These are phyloP conservation scores for Nesospiza acunhae DNA, from an alignment of 2,113 vertebrate species.

Conservation along the genomic window DNA sequence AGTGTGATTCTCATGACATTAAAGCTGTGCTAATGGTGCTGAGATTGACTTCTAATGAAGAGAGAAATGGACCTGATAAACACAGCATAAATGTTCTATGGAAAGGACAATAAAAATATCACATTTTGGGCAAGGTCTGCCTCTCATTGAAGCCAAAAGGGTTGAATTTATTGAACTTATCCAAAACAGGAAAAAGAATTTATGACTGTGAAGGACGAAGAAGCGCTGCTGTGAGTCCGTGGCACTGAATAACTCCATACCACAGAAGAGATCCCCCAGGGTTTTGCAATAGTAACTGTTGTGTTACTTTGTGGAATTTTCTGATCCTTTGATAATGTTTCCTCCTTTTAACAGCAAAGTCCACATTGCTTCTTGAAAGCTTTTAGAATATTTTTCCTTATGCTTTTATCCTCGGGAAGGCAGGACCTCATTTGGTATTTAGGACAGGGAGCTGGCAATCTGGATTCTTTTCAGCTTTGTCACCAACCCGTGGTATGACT, in stretches of 20 bases:
- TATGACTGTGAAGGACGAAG: conserved; percentile 5
- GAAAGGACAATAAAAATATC: conserved; percentile 22
- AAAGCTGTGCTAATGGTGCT: conserved; percentile 13
- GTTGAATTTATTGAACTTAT: conserved; percentile 9
- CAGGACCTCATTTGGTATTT: conserved; percentile 45
- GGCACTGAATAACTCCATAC: conserved; percentile 8
- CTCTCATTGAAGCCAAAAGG: conserved; percentile 2
- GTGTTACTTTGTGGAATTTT: conserved; percentile 57
- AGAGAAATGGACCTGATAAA: conserved; percentile 38
- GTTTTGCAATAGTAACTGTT: conserved; percentile 59
- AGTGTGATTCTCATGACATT: conserved; percentile 66
- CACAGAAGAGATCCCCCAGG: conserved; percentile 46
- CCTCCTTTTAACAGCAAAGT: conserved; percentile 39
- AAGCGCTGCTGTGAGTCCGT: neutral
- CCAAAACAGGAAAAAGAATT: conserved; percentile 48
- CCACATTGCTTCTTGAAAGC: conserved; percentile 36
- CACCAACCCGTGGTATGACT: neutral
- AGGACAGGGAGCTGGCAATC: conserved; percentile 53
- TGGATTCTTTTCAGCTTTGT: conserved; percentile 56
- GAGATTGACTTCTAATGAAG: conserved; percentile 15
- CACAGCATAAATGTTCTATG: neutral
- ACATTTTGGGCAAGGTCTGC: conserved; percentile 31
- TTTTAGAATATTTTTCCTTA: neutral
- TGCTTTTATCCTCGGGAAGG: conserved; percentile 40
- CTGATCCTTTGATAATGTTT: conserved; percentile 60